These are phyloP conservation scores for Ricordea florida DNA, from an alignment of 92 coral and sea anemone species.

Conservation along the genomic window DNA sequence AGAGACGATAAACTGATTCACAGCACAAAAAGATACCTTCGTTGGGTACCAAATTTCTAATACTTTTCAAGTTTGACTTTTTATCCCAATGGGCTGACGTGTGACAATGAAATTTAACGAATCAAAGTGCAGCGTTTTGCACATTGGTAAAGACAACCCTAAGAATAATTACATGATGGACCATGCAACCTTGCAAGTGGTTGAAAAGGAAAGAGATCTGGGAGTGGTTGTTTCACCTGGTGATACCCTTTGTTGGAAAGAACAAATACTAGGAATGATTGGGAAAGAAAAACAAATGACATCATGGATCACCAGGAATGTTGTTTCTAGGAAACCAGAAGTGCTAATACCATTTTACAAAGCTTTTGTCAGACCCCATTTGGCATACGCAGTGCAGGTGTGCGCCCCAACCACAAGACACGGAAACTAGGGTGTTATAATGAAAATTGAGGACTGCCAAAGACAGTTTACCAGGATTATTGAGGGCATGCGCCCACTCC, in stretches of 20 bases:
- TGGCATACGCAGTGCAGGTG: constrained; percentile 15
- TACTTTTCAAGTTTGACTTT: too few species aligned
- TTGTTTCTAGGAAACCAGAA: not conserved
- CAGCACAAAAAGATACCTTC: too few species aligned
- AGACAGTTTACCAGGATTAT: too few species aligned
- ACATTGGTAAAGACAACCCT: not conserved
- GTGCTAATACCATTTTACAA: constrained; percentile 30
- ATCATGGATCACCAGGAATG: not conserved
- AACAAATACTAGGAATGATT: not conserved
- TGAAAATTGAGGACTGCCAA: too few species aligned
- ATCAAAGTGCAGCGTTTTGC: not conserved
- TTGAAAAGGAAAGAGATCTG: not conserved
- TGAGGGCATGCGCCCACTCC: not conserved
- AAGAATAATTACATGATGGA: not conserved
- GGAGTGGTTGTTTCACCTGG: not conserved
- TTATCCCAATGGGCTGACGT: not conserved
- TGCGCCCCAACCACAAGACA: not conserved
- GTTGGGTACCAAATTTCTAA: too few species aligned
- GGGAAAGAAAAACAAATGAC: not conserved
- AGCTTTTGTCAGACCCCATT: constrained; percentile 20
- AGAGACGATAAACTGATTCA: too few species aligned
- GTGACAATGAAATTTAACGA: not conserved
- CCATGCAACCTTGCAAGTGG: not conserved
- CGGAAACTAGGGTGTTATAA: too few species aligned
- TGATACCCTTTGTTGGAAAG: not conserved